A percentile compares a stretch with the other conserved stretches of the same genome.
Conservation (phyloP, 2,797 vertebrate genomes). For the Mus minutoides region DNA sequence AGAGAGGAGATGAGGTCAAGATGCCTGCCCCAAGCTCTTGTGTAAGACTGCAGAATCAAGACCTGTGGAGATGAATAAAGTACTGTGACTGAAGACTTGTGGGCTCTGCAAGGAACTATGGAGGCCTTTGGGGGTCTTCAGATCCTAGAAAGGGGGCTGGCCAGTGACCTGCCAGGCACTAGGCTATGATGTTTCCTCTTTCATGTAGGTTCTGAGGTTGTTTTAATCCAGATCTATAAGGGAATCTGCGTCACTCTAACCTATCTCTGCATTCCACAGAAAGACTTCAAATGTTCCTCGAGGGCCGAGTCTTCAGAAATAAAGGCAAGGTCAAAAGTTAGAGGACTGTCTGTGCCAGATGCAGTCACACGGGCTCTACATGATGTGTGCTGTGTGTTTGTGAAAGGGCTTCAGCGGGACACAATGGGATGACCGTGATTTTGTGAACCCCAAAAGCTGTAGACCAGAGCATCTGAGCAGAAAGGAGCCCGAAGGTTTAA, state of each 20-base stretch:
- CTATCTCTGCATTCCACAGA: not conserved
- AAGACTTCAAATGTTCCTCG: fast-evolving
- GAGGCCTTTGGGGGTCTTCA: not conserved
- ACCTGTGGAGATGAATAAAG: not conserved
- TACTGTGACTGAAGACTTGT: not conserved
- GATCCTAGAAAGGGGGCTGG: not conserved
- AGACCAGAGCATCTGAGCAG: not conserved
- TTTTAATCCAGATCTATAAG: not conserved
- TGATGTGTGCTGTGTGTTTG: not conserved
- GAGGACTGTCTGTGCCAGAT: not conserved
- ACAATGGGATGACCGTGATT: not conserved
- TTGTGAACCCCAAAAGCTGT: not conserved
- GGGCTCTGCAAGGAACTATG: not conserved
- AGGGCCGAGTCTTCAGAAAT: not conserved
- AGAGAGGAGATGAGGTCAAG: not conserved
- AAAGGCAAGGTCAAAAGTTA: conserved; percentile 30
- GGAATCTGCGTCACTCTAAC: not conserved
- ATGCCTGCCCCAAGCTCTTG: not conserved
- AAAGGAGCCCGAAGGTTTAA: not conserved
- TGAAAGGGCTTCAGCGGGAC: not conserved
- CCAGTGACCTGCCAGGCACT: not conserved
- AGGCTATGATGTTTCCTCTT: not conserved
- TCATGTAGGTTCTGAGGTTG: not conserved
- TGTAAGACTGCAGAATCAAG: not conserved
- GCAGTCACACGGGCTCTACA: not conserved